Base-by-base conservation (phyloP, 2,113 vertebrate species). In the Craseonycteris thonglongyai region DNA sequence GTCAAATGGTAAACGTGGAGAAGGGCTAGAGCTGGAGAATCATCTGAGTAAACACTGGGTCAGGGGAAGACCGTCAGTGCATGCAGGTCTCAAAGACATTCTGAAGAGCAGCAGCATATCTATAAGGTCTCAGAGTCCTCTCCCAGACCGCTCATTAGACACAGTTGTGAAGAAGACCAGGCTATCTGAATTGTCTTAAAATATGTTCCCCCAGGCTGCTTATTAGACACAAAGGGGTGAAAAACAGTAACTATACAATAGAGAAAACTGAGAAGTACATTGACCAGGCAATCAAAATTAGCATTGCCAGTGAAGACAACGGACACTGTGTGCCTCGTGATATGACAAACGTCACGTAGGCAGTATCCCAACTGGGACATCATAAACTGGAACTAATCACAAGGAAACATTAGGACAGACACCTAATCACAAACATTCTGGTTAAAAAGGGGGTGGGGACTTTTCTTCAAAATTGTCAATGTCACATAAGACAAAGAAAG, bases 251-350 rank as follows among this genome's bases (percentile, higher is more conserved):
- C 16, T 42, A 56, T 4, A 58, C 0, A 80, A 38, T 7, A 85
- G 24, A 63, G 51, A 63, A 63, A 92, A 54, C 0, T 26, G 61
- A 71, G 28, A 3, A 75, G 35, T 19, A 83, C 71, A 45, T 24
- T 61, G 58, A 30, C 58, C 58, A 61, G 58, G 58, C 14, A 61
- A 93, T 54, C 82, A 95, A 90, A 88, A 63, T n/a, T 68, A 89
- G 54, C 33, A 71, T 72, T 16, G n/a, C 72, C 94, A 90, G 16
- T 26, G 59, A 92, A 35, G 42, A 38, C 49, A 89, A 81, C 22
- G 42, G 28, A 72, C 16, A 69, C 5, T 9, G 16, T 33, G n/a
- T 76, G 45, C n/a, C 86, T 79, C 78, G 3, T 24, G 81, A 68
- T 3, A 6, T 54, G 40, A 95, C 47, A 84, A 51, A 66, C 7